Evolutionary conservation across 2,888 invertebrate species (phyloP), one percentile per base, ranked within the genome.

Genomic region (Antheraea yamamai): DNA sequence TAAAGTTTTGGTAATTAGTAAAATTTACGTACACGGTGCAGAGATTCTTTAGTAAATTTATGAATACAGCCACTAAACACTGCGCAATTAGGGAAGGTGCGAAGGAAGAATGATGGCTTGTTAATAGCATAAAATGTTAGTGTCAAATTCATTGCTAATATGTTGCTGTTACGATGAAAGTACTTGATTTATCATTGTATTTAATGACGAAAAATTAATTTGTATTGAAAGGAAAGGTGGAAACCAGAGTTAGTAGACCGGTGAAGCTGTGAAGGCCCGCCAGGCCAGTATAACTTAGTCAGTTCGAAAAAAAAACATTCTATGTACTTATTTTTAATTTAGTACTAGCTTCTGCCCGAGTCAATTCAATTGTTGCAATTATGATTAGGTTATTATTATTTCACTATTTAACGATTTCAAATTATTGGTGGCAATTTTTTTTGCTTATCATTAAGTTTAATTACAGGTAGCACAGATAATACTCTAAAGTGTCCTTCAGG

Each of bases 1-100:
- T 81, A 78, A 81, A 76, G 80, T 79, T 81, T 80, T 79, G 81
- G 78, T 83, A 85, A 83, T 84, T 81, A 82, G 80, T 80, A 82
- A 82, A 75, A 79, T 78, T 80, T 74, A 77, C 81, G 79, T 76
- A 78, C 64, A 66, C 14, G 23, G 23, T 61, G 61, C 23, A 61
- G 23, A 61, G 8, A 61, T 66, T 66, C 20, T 14, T 30, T 16
- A 66, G 20, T 16, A 30, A 4, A 30, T 66, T 26, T 66, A 4
- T 16, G 16, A 66, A 20, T 61, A 30, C 16, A 16, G 64, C 12
- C 26, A 66, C 12, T 66, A 66, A 30, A 66, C 64, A 66, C 20
- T 66, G 16, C 30, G 2, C 20, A 70, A 70, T 70, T 70, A 70
- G n/a, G 3, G 16, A 70, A 39, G n/a, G 35, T 70, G 66, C 20